A percentile compares a stretch with the other conserved stretches of the same genome.
These are phyloP conservation scores for Epizoanthus scotinus DNA, from an alignment of 92 coral and sea anemone genomes.

Conservation along the genomic window DNA sequence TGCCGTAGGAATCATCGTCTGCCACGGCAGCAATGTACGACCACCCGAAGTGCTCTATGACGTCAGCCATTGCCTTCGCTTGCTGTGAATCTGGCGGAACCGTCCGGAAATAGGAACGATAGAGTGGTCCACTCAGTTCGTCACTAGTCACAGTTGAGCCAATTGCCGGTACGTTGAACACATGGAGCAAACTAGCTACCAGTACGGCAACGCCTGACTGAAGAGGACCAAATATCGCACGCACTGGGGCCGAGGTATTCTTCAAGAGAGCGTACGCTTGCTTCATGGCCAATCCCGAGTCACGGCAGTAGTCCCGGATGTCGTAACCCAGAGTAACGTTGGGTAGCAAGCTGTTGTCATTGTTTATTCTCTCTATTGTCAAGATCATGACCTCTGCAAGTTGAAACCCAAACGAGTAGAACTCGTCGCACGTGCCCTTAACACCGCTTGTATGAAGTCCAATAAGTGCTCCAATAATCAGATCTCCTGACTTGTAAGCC, in stretches of 20 bases:
- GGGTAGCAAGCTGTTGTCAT: no score
- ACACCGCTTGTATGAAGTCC: conserved; percentile 49
- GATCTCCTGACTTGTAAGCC: conserved; percentile 67
- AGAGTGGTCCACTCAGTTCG: conserved; percentile 72
- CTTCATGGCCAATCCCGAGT: conserved; percentile 66
- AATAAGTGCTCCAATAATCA: conserved; percentile 65
- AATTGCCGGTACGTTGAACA: no score
- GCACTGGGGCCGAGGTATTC: conserved; percentile 52
- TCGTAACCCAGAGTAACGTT: no score
- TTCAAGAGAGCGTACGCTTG: no score
- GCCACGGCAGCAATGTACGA: no score
- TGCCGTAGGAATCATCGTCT: no score
- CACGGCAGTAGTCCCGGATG: conserved; percentile 67
- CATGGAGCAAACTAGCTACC: no score
- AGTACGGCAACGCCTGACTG: no score
- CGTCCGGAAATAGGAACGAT: conserved; percentile 58
- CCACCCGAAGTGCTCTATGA: no score
- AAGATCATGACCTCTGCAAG: conserved; percentile 67
- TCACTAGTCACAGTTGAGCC: conserved; percentile 73
- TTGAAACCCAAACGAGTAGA: conserved; percentile 56
- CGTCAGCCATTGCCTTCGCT: no score
- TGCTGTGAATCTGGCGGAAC: conserved; percentile 67
- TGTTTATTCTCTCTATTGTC: conserved; percentile 67
- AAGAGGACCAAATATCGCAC: no score
- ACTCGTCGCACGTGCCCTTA: conserved; percentile 41